Evolutionary conservation across 2,113 vertebrate species (phyloP).

Genomic region (Nestor notabilis): DNA sequence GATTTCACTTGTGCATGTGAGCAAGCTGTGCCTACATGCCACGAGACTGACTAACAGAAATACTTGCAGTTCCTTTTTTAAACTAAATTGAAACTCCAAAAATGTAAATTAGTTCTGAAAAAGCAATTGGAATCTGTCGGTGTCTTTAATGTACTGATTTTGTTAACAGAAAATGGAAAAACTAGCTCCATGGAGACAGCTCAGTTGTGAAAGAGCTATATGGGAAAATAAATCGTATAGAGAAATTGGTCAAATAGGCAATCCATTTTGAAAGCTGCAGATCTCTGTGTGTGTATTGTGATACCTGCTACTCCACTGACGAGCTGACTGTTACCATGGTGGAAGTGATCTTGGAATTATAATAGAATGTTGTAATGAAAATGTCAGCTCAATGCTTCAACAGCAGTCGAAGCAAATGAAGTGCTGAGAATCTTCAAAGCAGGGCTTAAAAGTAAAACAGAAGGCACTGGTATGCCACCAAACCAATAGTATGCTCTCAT

Average conservation of each 20-base stretch:
- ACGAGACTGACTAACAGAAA: not conserved
- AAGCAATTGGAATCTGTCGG: not conserved
- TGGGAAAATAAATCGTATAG: not conserved
- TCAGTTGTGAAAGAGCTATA: not conserved
- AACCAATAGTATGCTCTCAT: not conserved
- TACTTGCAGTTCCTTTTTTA: not conserved
- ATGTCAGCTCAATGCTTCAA: not conserved
- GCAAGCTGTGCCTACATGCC: not conserved
- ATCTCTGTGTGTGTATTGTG: not conserved
- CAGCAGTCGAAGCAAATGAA: not conserved
- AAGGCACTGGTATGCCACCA: not conserved
- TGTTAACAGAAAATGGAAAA: not conserved
- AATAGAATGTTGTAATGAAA: not conserved
- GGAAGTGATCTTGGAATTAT: not conserved
- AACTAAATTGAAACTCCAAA: not conserved
- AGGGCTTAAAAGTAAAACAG: not conserved
- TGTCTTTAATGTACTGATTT: not conserved
- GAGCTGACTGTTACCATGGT: not conserved
- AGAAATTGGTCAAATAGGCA: not conserved
- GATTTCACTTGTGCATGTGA: not conserved
- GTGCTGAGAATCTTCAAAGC: not conserved
- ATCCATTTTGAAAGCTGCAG: not conserved
- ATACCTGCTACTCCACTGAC: not conserved
- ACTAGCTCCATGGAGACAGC: not conserved
- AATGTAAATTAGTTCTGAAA: not conserved